phyloP scores from a whole-genome alignment of 2,797 vertebrate genomes.

The Aselliscus stoliczkanus region DNA sequence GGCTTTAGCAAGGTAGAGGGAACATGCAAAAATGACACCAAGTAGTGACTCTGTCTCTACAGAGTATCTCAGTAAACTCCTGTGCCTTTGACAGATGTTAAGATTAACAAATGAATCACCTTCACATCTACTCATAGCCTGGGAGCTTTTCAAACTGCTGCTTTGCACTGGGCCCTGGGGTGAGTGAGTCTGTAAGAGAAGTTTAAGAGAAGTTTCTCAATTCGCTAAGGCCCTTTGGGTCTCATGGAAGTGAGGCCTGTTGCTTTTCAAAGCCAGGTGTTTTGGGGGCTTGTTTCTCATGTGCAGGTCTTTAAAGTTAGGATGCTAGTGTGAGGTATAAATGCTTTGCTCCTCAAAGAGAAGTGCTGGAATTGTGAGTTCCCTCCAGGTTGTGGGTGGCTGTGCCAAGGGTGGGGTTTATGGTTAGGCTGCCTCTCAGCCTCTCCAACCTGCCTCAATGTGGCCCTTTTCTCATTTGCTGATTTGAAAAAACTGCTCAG shows the following conservation, averaged over 20 bases:
- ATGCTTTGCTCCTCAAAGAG: not conserved
- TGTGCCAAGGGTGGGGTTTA: not conserved
- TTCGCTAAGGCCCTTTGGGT: not conserved
- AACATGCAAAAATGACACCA: not conserved
- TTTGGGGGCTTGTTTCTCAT: not conserved
- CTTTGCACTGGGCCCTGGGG: not conserved
- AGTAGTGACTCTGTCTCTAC: not conserved
- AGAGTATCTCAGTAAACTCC: not conserved
- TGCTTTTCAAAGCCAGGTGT: not conserved
- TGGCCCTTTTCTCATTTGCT: not conserved
- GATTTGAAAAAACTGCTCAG: not conserved
- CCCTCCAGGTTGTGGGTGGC: not conserved
- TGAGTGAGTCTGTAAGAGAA: too few species aligned
- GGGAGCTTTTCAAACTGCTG: not conserved
- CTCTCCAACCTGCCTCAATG: not conserved
- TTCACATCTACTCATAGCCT: not conserved
- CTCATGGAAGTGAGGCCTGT: not conserved
- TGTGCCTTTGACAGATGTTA: not conserved
- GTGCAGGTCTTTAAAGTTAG: not conserved
- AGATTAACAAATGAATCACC: not conserved
- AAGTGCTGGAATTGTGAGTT: not conserved
- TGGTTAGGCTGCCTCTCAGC: too few species aligned
- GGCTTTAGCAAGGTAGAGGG: not conserved
- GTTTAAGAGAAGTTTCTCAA: not conserved
- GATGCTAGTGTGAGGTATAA: not conserved